These are phyloP conservation scores for Pterocles burchelli DNA, from an alignment of 2,113 vertebrate species.

Conservation along the genomic window DNA sequence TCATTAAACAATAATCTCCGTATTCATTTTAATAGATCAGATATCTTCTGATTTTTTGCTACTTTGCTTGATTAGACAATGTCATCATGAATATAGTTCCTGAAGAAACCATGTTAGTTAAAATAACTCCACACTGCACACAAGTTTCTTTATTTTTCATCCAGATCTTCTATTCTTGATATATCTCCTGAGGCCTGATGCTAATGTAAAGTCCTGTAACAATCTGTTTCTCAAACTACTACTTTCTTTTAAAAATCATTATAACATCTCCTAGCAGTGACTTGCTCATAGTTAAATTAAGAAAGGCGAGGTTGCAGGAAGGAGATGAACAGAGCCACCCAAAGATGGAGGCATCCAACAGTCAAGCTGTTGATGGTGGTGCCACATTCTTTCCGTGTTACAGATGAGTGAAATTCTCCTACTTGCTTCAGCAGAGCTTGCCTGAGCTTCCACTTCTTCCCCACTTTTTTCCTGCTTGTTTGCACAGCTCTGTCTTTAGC, in stretches of 20 bases:
- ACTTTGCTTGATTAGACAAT: slow-evolving; percentile 34
- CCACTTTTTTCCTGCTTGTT: neutral
- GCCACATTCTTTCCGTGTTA: neutral
- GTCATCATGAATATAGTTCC: slow-evolving; percentile 33
- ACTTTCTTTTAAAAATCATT: slow-evolving; percentile 16
- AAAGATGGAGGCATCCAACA: neutral
- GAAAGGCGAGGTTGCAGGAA: neutral
- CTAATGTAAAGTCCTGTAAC: slow-evolving; percentile 21
- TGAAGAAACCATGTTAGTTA: slow-evolving; percentile 42
- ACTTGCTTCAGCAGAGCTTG: neutral
- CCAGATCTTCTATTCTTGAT: slow-evolving; percentile 47
- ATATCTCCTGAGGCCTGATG: slow-evolving; percentile 1
- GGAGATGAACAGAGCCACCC: neutral
- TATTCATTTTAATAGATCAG: slow-evolving; percentile 21
- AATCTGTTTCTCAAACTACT: slow-evolving; percentile 15
- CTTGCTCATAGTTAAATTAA: neutral
- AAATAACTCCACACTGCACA: slow-evolving; percentile 33
- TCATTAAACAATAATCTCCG: neutral
- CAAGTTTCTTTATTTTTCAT: slow-evolving; percentile 47
- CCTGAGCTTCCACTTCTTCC: neutral
- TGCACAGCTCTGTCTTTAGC: neutral
- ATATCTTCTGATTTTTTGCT: slow-evolving; percentile 3
- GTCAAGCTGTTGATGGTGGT: neutral
- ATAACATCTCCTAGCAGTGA: neutral
- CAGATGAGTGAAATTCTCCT: neutral